phyloP scores from a whole-genome alignment of 92 coral and sea anemone genomes.

The Porites rus region DNA sequence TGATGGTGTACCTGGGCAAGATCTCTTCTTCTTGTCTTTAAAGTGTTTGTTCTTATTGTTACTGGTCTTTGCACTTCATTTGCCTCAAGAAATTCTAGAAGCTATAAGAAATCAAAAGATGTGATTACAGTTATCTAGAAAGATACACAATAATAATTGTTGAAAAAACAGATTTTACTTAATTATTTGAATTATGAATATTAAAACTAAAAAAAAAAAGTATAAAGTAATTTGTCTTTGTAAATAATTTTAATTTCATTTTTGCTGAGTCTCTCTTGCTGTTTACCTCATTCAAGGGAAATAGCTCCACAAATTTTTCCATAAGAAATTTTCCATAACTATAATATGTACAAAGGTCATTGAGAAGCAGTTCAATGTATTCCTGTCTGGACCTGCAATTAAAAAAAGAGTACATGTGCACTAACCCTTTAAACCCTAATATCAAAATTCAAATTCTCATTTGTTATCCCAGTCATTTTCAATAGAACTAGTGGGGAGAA shows the following conservation, averaged over 20 bases:
- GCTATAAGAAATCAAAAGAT: conserved; percentile 38
- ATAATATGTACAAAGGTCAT: conserved; percentile 90
- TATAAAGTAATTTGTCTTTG: no score
- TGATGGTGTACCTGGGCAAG: conserved; percentile 81
- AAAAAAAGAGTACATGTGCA: not conserved
- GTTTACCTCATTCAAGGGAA: conserved; percentile 92
- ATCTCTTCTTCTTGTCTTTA: conserved; percentile 93
- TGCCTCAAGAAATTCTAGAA: conserved; percentile 93
- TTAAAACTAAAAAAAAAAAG: no score
- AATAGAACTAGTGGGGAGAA: no score
- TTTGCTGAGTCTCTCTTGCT: no score
- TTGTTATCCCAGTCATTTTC: no score
- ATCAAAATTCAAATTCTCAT: not conserved
- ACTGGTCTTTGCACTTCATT: conserved; percentile 97
- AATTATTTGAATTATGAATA: not conserved
- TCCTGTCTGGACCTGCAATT: conserved; percentile 84
- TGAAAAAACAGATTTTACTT: not conserved
- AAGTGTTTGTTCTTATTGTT: conserved; percentile 91
- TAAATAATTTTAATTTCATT: no score
- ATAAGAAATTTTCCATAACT: conserved; percentile 94
- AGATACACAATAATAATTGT: no score
- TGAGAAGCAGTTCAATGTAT: conserved; percentile 78
- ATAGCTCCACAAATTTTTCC: conserved; percentile 90
- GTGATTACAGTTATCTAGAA: no score
- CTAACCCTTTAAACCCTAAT: not conserved